Evolutionary conservation across 35 echinoderm and acorn worm species (phyloP).

Genomic region (Lytechinus variegatus): DNA sequence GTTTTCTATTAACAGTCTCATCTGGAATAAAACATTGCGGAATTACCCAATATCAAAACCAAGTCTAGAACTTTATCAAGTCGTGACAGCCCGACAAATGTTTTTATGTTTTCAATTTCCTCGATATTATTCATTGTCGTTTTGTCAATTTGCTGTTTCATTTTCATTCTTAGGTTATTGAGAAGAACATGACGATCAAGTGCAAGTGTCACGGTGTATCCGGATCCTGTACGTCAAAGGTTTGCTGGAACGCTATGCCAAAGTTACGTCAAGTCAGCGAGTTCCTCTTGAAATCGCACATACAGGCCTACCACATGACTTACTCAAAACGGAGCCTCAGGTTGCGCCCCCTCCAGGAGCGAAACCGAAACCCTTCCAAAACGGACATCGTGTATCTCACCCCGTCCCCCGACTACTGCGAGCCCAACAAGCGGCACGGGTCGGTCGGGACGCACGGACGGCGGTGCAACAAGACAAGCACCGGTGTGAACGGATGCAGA

Average conservation of each 20-base stretch:
- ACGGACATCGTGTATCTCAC: conserved; percentile 84
- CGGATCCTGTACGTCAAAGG: conserved; percentile 89
- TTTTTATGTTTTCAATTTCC: background rate
- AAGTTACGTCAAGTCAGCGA: conserved; percentile 69
- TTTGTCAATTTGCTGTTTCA: background rate
- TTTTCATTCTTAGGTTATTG: conserved; percentile 71
- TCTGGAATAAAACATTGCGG: too few relatives aligned
- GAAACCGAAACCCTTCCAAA: conserved; percentile 61
- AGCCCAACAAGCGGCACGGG: conserved; percentile 79
- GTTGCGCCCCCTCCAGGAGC: conserved; percentile 77
- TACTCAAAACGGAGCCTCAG: conserved; percentile 70
- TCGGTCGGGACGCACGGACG: conserved; percentile 88
- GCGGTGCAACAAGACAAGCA: conserved; percentile 92
- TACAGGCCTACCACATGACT: conserved; percentile 61
- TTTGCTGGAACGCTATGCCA: conserved; percentile 98
- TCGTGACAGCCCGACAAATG: too few relatives aligned
- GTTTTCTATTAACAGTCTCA: too few relatives aligned
- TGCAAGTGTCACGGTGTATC: conserved; percentile 98
- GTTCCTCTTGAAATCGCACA: conserved; percentile 61
- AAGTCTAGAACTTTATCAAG: too few relatives aligned
- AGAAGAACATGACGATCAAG: conserved; percentile 83
- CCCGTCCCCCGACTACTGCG: conserved; percentile 75
- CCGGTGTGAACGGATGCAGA: conserved; percentile 69
- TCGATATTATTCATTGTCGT: background rate
- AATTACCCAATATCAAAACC: too few relatives aligned